phyloP scores from a whole-genome alignment of 2,113 vertebrate species.

The western clawed frog (Xenopus tropicalis) region UCB_Xtro_10.0 CM004444.2:3543501-3544000 shows the following conservation, averaged over 20 bases:
- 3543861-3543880: slow-evolving; percentile 34
- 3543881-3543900: slow-evolving; percentile 35
- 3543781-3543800: slow-evolving; percentile 28
- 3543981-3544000: not conserved
- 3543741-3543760: slow-evolving; percentile 22
- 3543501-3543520: too few relatives aligned
- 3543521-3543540: too few relatives aligned
- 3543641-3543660: not conserved
- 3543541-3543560: too few relatives aligned
- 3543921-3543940: slow-evolving; percentile 23
- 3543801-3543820: not conserved
- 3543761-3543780: slow-evolving; percentile 26
- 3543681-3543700: slow-evolving; percentile 8
- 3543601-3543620: slow-evolving; percentile 14
- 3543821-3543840: slow-evolving; percentile 11
- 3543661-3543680: not conserved
- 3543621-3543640: slow-evolving; percentile 12
- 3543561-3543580: too few relatives aligned
- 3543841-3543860: not conserved
- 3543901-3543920: slow-evolving; percentile 21
- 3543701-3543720: slow-evolving; percentile 9
- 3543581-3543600: not conserved
- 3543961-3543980: not conserved
- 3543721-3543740: slow-evolving; percentile 38
- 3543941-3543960: slow-evolving; percentile 36